phyloP scores from a whole-genome alignment of 1,140 invertebrate species.

The Lutraria rhynchaena region DNA sequence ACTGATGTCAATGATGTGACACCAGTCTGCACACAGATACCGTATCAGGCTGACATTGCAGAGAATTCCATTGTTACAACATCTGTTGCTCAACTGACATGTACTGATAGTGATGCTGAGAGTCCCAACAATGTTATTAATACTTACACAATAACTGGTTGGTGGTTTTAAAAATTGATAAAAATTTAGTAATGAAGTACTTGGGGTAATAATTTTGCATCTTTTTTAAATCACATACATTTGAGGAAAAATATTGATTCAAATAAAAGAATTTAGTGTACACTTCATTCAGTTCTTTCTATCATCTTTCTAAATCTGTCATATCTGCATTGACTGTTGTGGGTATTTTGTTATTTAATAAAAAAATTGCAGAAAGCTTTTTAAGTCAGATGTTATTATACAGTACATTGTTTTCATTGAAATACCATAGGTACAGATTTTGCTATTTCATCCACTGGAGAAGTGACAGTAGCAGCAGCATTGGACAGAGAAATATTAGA shows the following conservation, averaged over 20 bases:
- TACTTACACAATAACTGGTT: slow-evolving; percentile 53
- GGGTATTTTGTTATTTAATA: no score
- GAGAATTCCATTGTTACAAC: slow-evolving; percentile 52
- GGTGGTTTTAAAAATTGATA: slow-evolving; percentile 51
- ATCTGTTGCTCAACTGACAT: slow-evolving; percentile 49
- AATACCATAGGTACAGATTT: slow-evolving; percentile 53
- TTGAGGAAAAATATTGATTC: not conserved
- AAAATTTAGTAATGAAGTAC: not conserved
- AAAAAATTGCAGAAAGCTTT: no score
- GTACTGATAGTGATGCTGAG: slow-evolving; percentile 56
- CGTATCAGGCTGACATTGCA: slow-evolving; percentile 53
- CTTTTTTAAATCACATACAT: not conserved
- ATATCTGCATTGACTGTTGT: no score
- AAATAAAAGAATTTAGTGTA: no score
- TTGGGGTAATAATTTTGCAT: not conserved
- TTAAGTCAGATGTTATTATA: no score
- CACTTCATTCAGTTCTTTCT: no score
- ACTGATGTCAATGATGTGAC: slow-evolving; percentile 40
- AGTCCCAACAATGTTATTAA: slow-evolving; percentile 57
- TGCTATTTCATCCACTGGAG: slow-evolving; percentile 17
- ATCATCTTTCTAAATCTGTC: no score
- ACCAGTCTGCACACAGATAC: slow-evolving; percentile 27
- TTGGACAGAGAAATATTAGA: slow-evolving; percentile 66
- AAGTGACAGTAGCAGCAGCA: slow-evolving; percentile 26
- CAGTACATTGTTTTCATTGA: no score